phyloP scores from a whole-genome alignment of 2,888 invertebrate genomes.

The Conchocele bisecta region DNA sequence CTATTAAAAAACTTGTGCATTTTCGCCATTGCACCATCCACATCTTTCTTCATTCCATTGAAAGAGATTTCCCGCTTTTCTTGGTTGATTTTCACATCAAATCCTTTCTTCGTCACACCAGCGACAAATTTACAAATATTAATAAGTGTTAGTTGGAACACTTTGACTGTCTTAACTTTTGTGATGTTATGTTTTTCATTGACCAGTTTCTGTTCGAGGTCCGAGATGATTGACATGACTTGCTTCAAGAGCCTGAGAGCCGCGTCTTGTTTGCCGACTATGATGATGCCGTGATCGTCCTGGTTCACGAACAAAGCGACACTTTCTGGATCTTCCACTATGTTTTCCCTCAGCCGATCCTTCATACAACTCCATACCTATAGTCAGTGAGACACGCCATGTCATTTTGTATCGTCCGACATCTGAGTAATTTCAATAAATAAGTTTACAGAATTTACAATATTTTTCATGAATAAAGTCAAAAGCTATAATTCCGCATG shows the following conservation, averaged over 20 bases:
- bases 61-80: background rate
- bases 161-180: background rate
- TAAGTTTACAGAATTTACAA: too few species aligned
- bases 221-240: background rate
- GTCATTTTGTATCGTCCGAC: too few species aligned
- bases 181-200: background rate
- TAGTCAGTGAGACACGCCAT: too few species aligned
- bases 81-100: background rate
- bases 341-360: conserved; percentile 12
- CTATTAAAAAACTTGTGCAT: conserved; percentile 23
- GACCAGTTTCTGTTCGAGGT: background rate
- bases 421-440: too few species aligned
- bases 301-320: conserved; percentile 23
- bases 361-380: conserved; percentile 24
- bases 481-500: too few species aligned
- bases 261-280: conserved; percentile 22
- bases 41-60: conserved; percentile 23
- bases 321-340: conserved; percentile 29
- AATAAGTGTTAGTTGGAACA: background rate
- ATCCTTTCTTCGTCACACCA: background rate
- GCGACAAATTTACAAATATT: background rate
- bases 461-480: too few species aligned
- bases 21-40: conserved; percentile 28
- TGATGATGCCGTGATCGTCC: conserved; percentile 8
- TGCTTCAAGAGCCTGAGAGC: background rate